Conservation (phyloP, 2,113 vertebrate species). For the Zosterops japonicus region DNA sequence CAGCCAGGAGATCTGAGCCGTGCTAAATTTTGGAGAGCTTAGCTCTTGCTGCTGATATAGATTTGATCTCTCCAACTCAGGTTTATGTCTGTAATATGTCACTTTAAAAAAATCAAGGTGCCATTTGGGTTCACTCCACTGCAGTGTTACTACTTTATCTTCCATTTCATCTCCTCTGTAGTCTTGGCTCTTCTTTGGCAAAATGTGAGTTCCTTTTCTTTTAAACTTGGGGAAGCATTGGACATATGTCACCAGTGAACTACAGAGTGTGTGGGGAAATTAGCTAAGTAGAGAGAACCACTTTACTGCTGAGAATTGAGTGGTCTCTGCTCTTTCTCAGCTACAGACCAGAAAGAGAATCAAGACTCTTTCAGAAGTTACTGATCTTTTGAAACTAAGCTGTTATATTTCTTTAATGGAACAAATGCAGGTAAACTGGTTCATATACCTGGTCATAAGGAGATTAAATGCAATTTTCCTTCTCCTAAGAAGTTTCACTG, state of each 20-base stretch:
- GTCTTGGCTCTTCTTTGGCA: neutral
- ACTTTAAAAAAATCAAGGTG: neutral
- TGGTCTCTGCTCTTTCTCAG: neutral
- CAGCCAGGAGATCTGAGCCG: neutral
- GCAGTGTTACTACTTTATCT: neutral
- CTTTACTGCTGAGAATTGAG: neutral
- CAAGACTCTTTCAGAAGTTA: neutral
- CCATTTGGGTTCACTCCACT: neutral
- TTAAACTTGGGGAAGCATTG: neutral
- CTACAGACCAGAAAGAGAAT: neutral
- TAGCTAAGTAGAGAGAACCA: neutral
- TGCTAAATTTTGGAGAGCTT: neutral
- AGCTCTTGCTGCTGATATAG: neutral
- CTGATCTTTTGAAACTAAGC: neutral
- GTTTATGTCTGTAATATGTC: neutral
- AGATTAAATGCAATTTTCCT: constrained; percentile 6
- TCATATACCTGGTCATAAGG: neutral
- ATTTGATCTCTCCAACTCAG: neutral
- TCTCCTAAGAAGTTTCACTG: neutral
- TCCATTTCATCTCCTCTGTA: neutral
- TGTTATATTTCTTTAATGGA: neutral
- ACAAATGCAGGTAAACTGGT: neutral
- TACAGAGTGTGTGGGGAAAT: neutral
- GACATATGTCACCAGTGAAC: neutral
- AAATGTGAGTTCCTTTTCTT: neutral